Evolutionary conservation across 2,113 vertebrate genomes (phyloP).

Genomic region (Antechinus stuartii): DNA sequence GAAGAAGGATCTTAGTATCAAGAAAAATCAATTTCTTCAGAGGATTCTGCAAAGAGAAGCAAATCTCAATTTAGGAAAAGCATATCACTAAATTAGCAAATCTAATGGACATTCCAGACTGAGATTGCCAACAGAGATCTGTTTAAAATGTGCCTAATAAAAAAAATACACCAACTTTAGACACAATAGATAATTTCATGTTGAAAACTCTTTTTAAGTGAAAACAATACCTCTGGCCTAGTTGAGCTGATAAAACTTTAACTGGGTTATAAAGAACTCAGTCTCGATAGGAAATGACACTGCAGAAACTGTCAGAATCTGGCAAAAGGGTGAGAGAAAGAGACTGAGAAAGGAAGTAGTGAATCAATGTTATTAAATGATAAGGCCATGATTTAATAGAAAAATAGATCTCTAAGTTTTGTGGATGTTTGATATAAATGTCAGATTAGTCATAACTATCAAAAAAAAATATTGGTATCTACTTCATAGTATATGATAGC

Average conservation of each 20-base stretch:
- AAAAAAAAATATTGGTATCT: not conserved
- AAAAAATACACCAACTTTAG: conserved; percentile 43
- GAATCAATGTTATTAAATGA: not conserved
- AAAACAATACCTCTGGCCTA: conserved; percentile 8
- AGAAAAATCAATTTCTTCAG: not conserved
- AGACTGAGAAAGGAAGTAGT: conserved; percentile 2
- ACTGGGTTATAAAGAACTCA: not conserved
- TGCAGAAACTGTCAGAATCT: conserved; percentile 34
- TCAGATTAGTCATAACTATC: conserved; percentile 4
- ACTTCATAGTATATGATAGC: not conserved
- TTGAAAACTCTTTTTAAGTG: not conserved
- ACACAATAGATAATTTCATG: conserved; percentile 29
- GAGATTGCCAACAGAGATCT: not conserved
- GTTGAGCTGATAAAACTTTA: not conserved
- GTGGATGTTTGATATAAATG: not conserved
- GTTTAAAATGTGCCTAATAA: not conserved
- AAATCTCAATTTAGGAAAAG: not conserved
- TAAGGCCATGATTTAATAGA: not conserved
- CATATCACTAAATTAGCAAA: not conserved
- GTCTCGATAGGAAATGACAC: conserved; percentile 27
- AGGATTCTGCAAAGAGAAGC: not conserved
- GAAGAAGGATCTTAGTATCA: not conserved
- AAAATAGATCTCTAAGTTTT: not conserved
- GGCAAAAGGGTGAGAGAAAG: not conserved
- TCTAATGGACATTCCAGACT: not conserved